A percentile compares a stretch with the other conserved stretches of the same genome.
Evolutionary conservation across 2,797 vertebrate genomes (phyloP).

Genomic region (Propithecus perrieri): DNA sequence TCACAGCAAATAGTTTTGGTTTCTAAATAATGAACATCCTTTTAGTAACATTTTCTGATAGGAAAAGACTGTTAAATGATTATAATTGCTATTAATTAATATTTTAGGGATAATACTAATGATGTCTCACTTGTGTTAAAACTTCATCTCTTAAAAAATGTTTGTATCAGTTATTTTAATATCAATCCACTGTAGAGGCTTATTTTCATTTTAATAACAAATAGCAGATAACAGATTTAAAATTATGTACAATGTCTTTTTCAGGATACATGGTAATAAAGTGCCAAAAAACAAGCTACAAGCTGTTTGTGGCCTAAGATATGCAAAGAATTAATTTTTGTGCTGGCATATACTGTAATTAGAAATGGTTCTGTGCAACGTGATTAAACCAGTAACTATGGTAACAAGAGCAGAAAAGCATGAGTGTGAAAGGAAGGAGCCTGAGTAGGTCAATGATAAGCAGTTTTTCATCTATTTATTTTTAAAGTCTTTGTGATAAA

Average conservation of each 20-base stretch:
- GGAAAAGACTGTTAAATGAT: not conserved
- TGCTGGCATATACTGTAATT: constrained; percentile 88
- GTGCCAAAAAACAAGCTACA: constrained; percentile 83
- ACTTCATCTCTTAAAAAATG: constrained; percentile 9
- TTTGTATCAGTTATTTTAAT: constrained; percentile 56
- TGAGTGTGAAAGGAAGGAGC: constrained; percentile 81
- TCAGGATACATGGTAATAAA: constrained; percentile 80
- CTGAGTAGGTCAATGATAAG: constrained; percentile 78
- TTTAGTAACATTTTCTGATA: constrained; percentile 6
- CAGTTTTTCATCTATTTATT: constrained; percentile 79
- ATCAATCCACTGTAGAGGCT: constrained; percentile 57
- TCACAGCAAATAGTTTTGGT: not conserved
- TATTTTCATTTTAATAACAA: constrained; percentile 78
- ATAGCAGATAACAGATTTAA: constrained; percentile 70
- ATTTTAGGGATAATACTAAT: constrained; percentile 41
- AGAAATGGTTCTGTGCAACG: constrained; percentile 86
- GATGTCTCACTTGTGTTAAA: constrained; percentile 16
- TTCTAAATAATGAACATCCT: constrained; percentile 19
- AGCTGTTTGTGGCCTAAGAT: constrained; percentile 85
- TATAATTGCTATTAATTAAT: constrained; percentile 31
- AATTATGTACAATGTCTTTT: constrained; percentile 70
- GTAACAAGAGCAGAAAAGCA: constrained; percentile 84
- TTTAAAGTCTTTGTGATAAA: constrained; percentile 70
- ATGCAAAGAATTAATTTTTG: constrained; percentile 87
- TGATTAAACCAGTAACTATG: constrained; percentile 89